Percentiles rank a stretch among this genome's conserved stretches.
Conservation (phyloP, 2,113 vertebrate species). For the Rhea americana region DNA sequence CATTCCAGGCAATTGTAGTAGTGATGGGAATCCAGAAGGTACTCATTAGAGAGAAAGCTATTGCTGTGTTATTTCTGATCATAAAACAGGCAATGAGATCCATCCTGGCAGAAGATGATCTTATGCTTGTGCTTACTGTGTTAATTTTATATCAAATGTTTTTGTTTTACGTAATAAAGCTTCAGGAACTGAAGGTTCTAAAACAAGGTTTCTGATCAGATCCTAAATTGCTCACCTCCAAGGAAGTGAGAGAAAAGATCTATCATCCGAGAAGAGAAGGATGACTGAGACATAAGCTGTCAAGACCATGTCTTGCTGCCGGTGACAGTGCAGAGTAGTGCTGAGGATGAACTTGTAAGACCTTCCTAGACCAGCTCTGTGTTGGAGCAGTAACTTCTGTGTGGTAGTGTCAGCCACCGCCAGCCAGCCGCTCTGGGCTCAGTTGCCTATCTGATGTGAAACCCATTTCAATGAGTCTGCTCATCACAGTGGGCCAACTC, state of each 20-base stretch:
- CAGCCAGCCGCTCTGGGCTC: not conserved
- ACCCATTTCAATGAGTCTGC: not conserved
- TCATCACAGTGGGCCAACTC: not conserved
- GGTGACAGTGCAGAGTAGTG: not conserved
- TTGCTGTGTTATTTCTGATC: not conserved
- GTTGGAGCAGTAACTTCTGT: not conserved
- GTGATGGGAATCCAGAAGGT: not conserved
- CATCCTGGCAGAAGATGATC: not conserved
- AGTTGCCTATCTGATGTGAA: accelerated
- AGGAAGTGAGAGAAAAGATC: not conserved
- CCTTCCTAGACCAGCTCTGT: not conserved
- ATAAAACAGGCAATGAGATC: not conserved
- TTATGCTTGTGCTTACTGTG: not conserved
- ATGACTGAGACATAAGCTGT: not conserved
- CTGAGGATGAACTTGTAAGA: not conserved
- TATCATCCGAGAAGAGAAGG: not conserved
- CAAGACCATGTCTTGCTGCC: not conserved
- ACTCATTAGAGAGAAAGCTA: not conserved
- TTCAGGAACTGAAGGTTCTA: not conserved
- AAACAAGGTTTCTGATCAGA: not conserved
- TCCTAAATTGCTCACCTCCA: not conserved
- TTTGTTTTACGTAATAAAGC: not conserved
- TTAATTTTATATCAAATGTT: not conserved
- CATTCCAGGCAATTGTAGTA: not conserved
- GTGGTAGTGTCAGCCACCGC: not conserved